Percentiles rank a stretch among this genome's conserved stretches.
Evolutionary conservation across 2,888 invertebrate species (phyloP).

Genomic region (Xestia c-nigrum): DNA sequence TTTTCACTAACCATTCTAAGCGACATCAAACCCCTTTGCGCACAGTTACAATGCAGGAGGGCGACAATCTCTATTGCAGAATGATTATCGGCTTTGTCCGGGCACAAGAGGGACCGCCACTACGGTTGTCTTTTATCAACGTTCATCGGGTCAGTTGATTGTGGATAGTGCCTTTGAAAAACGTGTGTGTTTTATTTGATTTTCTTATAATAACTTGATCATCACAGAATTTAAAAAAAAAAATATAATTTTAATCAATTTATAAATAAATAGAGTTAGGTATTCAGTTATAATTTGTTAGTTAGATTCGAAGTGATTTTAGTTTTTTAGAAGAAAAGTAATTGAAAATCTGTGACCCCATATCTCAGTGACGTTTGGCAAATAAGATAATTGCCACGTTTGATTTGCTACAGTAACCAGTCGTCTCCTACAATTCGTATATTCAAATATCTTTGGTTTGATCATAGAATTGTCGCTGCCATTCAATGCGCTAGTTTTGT

Average conservation of each 20-base stretch:
- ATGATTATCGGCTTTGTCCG: conserved; percentile 31
- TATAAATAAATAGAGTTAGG: too few relatives aligned
- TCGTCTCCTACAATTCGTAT: not conserved
- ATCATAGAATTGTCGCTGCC: not conserved
- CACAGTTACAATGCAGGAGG: conserved; percentile 30
- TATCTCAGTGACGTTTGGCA: not conserved
- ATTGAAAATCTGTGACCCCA: not conserved
- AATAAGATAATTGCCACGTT: too few relatives aligned
- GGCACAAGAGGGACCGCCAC: not conserved
- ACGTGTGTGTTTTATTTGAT: not conserved
- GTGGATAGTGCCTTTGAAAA: not conserved
- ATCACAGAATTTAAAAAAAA: not conserved
- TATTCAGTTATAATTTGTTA: not conserved
- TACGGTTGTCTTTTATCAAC: not conserved
- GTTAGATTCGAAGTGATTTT: not conserved
- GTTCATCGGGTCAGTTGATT: conserved; percentile 19
- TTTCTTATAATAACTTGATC: not conserved
- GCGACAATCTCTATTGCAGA: conserved; percentile 27
- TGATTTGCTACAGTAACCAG: not conserved
- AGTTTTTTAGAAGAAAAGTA: not conserved
- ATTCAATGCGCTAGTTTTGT: not conserved
- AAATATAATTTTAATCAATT: too few relatives aligned
- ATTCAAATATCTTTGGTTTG: not conserved
- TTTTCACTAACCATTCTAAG: conserved; percentile 5
- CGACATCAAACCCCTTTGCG: conserved; percentile 29